Evolutionary conservation across 2,888 invertebrate species (phyloP).

Genomic region (Synergus japonicus): DNA sequence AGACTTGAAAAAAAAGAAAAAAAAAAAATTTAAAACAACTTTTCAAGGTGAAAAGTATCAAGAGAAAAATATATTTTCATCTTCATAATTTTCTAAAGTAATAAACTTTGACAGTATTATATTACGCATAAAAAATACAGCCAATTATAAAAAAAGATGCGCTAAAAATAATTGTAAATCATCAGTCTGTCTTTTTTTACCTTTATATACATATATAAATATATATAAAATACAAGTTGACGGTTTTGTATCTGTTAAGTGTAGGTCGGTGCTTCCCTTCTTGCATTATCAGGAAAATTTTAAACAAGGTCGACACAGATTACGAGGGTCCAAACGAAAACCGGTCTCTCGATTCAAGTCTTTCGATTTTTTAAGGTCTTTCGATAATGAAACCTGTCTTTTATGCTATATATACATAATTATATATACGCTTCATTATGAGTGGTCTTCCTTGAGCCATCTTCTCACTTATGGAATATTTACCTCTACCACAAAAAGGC

Average conservation of each 20-base stretch:
- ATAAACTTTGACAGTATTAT: not conserved
- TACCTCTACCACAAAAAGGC: not conserved
- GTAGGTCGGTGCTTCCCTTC: not conserved
- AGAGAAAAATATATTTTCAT: not conserved
- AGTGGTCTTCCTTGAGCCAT: conserved; percentile 40
- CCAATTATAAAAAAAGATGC: not conserved
- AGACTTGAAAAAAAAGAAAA: not conserved
- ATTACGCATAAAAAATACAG: not conserved
- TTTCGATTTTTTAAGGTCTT: conserved; percentile 22
- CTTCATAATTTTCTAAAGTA: not conserved
- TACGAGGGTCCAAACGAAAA: conserved; percentile 20
- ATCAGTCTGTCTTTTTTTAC: not conserved
- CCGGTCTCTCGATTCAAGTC: conserved; percentile 28
- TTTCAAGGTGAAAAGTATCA: not conserved
- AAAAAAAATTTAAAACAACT: not conserved
- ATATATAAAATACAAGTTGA: not conserved
- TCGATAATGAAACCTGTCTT: conserved; percentile 25
- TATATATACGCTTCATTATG: not conserved
- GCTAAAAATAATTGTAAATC: not conserved
- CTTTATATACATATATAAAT: too few species aligned
- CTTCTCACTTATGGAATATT: not conserved
- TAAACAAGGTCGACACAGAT: conserved; percentile 9
- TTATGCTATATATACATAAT: not conserved
- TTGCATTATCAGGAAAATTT: conserved; percentile 21
- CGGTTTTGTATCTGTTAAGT: not conserved